Evolutionary conservation across 1,140 invertebrate species (phyloP).

Genomic region (Sycobia sp.): DNA sequence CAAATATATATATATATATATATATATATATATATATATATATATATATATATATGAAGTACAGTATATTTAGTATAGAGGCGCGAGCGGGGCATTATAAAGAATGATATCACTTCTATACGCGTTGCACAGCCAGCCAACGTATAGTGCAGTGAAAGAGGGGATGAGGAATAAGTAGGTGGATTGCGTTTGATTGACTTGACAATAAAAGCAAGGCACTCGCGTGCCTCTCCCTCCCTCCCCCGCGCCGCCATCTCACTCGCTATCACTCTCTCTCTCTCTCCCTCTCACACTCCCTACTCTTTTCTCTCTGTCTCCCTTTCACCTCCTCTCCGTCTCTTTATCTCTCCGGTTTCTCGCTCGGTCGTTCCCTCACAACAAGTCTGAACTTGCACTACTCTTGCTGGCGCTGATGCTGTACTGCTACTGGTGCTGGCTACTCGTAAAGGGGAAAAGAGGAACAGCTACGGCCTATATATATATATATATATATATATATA

Average conservation of each 20-base stretch:
- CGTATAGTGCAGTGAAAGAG: neutral
- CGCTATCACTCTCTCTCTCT: conserved; percentile 1
- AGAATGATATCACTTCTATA: conserved; percentile 38
- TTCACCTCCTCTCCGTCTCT: too few relatives aligned
- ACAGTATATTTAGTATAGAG: conserved; percentile 16
- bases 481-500: too few relatives aligned
- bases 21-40: too few relatives aligned
- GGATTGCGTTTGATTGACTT: conserved; percentile 50
- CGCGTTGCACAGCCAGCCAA: conserved; percentile 4
- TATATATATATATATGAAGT: too few relatives aligned
- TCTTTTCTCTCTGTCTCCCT: too few relatives aligned
- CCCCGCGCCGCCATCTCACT: conserved; percentile 36
- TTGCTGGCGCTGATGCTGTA: neutral
- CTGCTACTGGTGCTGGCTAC: too few relatives aligned
- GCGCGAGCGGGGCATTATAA: conserved; percentile 31
- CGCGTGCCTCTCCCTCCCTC: neutral
- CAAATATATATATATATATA: too few relatives aligned
- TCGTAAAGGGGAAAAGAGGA: neutral
- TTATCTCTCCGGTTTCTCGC: too few relatives aligned
- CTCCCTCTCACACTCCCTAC: neutral
- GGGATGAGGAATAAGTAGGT: conserved; percentile 41
- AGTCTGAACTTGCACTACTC: too few relatives aligned
- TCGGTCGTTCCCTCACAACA: too few relatives aligned
- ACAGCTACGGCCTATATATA: too few relatives aligned
- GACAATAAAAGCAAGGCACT: conserved; percentile 40